Conservation (phyloP, 2,797 vertebrate genomes). For the Anisognathus igniventris region DNA sequence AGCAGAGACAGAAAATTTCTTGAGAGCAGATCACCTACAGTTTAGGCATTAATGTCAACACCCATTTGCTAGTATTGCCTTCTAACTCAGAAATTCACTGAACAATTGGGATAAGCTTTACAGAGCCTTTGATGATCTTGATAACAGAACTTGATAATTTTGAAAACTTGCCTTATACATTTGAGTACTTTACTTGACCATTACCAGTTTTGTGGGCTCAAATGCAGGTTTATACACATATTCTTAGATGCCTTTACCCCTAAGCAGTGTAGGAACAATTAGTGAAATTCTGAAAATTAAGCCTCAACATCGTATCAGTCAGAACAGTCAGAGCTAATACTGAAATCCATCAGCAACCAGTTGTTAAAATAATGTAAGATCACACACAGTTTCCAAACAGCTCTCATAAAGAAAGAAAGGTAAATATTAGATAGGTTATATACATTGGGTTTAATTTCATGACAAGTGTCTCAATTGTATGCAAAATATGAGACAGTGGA, state of each 20-base stretch:
- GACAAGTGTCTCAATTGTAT: slow-evolving; percentile 48
- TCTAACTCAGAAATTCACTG: neutral
- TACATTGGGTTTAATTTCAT: slow-evolving; percentile 11
- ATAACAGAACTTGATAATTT: neutral
- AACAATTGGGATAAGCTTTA: neutral
- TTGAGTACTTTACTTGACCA: neutral
- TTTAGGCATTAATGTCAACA: neutral
- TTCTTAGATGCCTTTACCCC: slow-evolving; percentile 30
- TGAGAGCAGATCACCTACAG: neutral
- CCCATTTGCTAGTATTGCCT: neutral
- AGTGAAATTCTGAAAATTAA: slow-evolving; percentile 48
- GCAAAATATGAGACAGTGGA: slow-evolving; percentile 25
- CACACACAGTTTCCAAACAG: slow-evolving; percentile 56
- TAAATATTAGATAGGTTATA: slow-evolving; percentile 42
- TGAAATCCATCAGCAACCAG: slow-evolving; percentile 58
- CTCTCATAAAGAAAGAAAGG: slow-evolving; percentile 46
- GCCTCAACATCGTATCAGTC: neutral
- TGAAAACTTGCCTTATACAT: neutral
- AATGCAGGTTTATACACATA: slow-evolving; percentile 38
- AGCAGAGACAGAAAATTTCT: neutral
- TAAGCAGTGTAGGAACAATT: slow-evolving; percentile 4
- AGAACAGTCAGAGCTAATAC: slow-evolving; percentile 29
- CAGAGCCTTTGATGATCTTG: neutral
- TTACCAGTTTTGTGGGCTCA: neutral
- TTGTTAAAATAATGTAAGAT: slow-evolving; percentile 62